Conservation (phyloP, 2,888 invertebrate species). For the Aleiodes alternator region DNA sequence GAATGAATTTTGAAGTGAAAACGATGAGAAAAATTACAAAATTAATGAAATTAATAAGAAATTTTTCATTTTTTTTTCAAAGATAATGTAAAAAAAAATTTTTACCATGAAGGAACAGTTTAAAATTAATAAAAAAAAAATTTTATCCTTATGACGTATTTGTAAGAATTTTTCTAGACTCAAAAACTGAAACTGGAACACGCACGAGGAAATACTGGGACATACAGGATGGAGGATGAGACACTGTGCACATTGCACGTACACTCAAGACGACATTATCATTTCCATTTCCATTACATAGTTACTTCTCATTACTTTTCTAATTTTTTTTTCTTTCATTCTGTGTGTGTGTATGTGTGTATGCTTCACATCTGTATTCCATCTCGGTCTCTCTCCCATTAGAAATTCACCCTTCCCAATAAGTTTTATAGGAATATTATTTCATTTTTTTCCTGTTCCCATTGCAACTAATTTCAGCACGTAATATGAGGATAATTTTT, state of each 20-base stretch:
- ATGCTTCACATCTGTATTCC: background rate
- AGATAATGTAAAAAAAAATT: conserved; percentile 11
- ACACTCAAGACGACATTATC: conserved; percentile 42
- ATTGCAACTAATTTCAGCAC: background rate
- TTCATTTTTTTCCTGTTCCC: background rate
- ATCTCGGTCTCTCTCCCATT: background rate
- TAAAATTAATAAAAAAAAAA: background rate
- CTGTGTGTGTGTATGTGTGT: no score
- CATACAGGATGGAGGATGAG: conserved; percentile 51
- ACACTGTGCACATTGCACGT: conserved; percentile 47
- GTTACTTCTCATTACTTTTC: conserved; percentile 5
- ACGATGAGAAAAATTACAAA: no score
- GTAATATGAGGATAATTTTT: background rate
- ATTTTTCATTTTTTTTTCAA: conserved; percentile 1
- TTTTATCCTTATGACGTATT: conserved; percentile 21
- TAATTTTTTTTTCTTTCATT: background rate
- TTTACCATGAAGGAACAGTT: background rate
- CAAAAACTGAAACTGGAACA: conserved; percentile 44
- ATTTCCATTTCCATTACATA: background rate
- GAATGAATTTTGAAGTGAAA: no score
- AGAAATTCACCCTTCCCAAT: background rate
- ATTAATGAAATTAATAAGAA: background rate
- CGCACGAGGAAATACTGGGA: conserved; percentile 51
- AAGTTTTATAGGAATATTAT: conserved; percentile 1
- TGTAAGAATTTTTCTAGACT: conserved; percentile 1